Conservation (phyloP, 2,888 invertebrate species). For the Caenorhabditis angaria region DNA sequence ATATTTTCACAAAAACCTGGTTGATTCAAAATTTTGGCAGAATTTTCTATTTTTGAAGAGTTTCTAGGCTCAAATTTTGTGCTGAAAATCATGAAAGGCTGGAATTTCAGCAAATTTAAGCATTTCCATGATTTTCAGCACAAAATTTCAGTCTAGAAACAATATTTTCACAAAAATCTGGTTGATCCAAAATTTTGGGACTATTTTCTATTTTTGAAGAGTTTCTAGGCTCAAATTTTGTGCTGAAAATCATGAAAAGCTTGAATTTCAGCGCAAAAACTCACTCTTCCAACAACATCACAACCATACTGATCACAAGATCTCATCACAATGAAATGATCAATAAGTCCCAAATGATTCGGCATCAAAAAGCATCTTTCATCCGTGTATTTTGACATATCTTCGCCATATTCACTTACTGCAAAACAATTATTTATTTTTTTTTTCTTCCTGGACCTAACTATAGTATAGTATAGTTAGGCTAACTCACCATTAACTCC, state of each 20-base stretch:
- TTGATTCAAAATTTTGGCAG: too few species aligned
- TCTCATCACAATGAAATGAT: slow-evolving; percentile 62
- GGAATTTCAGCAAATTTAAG: too few species aligned
- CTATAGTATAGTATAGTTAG: slow-evolving; percentile 10
- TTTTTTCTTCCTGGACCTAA: slow-evolving; percentile 25
- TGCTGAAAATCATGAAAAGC: neutral
- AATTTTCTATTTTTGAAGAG: too few species aligned
- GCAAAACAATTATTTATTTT: neutral
- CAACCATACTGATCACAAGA: slow-evolving; percentile 29
- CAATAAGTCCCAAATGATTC: slow-evolving; percentile 60
- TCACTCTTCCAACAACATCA: slow-evolving; percentile 24
- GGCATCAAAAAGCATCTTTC: slow-evolving; percentile 14
- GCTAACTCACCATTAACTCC: slow-evolving; percentile 21
- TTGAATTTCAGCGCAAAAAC: slow-evolving; percentile 6
- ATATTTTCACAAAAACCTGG: too few species aligned
- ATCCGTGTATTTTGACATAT: slow-evolving; percentile 21
- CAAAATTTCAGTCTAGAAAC: too few species aligned
- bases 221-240: too few species aligned
- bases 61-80: too few species aligned
- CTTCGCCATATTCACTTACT: slow-evolving; percentile 55
- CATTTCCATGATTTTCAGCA: too few species aligned
- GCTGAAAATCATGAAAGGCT: too few species aligned
- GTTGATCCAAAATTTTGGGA: too few species aligned
- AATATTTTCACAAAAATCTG: too few species aligned
- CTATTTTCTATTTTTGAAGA: too few species aligned